Base-by-base conservation (phyloP, 2,797 vertebrate genomes). In the Arremon brunneinucha region DNA sequence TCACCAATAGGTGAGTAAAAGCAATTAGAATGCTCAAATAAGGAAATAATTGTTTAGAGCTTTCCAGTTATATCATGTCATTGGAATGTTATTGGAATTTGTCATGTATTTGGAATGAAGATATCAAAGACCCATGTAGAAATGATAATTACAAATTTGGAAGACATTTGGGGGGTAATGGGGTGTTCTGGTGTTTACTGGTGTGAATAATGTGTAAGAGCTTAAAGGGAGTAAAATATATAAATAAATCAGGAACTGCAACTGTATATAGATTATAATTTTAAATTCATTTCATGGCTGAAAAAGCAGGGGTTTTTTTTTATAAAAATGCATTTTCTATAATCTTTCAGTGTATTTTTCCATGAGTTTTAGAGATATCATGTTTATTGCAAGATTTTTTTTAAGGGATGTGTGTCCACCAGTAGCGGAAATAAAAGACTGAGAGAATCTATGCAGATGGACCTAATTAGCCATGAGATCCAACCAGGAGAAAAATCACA, bases 241-340 rank as follows among this genome's bases (percentile, higher is more conserved):
- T 43, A 67, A 69, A 74, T 59, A 68, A 72, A 65, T 79, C 27
- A 65, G 28, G 34, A 91, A 34, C 11, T 35, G 8, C 6, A 71
- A 32, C 17, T 28, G 4, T 24, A 35, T 34, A 19, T 14, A 46
- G n/a, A 56, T 37, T 57, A 34, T 1, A 16, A 26, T 32, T 71
- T 68, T 52, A 20, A 68, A 57, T 39, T 32, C 2, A 50, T 47
- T 76, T 64, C 1, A 20, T 14, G n/a, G 28, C 10, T 69, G 19
- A 44, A 56, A 59, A 37, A 47, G 9, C 1, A 28, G 2, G 3
- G 1, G 1, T 1, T 0, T 27, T 55, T 56, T 0, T 1, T 52
- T 26, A 41, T 77, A 41, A 12, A 72, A 39, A 62, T 35, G 24
- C 1, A 43, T 72, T 85, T 72, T 65, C 13, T 76, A 32, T 39